Percentiles rank a stretch among this genome's conserved stretches.
Evolutionary conservation across 2,888 invertebrate species (phyloP).

Genomic region (Eucera pruinosa): DNA sequence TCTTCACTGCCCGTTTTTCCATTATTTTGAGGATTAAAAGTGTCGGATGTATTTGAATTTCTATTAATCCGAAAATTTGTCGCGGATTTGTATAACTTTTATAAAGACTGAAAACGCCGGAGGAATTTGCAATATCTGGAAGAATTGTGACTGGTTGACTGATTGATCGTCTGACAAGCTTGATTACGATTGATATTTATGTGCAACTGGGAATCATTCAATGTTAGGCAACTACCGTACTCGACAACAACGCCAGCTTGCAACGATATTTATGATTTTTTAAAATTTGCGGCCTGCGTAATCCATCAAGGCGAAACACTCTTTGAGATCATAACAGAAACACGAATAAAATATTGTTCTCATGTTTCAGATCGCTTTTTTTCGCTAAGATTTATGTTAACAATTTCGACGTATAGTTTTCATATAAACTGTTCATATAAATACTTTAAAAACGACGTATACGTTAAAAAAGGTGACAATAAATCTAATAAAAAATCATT

Average conservation of each 20-base stretch:
- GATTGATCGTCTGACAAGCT: constrained; percentile 1
- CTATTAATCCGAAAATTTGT: too few relatives aligned
- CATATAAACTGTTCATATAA: too few relatives aligned
- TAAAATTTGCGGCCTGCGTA: neutral
- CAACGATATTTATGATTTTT: neutral
- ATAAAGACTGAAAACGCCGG: neutral
- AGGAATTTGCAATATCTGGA: neutral
- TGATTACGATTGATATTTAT: neutral
- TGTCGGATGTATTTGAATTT: neutral
- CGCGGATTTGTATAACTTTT: neutral
- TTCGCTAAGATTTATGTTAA: neutral
- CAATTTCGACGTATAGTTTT: too few relatives aligned
- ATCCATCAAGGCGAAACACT: neutral
- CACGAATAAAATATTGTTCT: neutral
- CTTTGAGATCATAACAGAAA: too few relatives aligned
- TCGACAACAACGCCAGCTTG: neutral
- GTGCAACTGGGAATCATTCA: neutral
- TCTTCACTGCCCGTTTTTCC: too few relatives aligned
- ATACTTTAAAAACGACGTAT: too few relatives aligned
- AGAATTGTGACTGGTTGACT: neutral
- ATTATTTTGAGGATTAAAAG: neutral
- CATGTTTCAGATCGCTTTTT: neutral
- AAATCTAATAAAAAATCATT: too few relatives aligned
- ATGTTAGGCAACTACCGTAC: neutral
- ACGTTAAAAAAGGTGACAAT: too few relatives aligned